Percentiles rank a stretch among this genome's conserved stretches.
Conservation (phyloP, 2,888 invertebrate genomes). For the Acanthopleura granulata region DNA sequence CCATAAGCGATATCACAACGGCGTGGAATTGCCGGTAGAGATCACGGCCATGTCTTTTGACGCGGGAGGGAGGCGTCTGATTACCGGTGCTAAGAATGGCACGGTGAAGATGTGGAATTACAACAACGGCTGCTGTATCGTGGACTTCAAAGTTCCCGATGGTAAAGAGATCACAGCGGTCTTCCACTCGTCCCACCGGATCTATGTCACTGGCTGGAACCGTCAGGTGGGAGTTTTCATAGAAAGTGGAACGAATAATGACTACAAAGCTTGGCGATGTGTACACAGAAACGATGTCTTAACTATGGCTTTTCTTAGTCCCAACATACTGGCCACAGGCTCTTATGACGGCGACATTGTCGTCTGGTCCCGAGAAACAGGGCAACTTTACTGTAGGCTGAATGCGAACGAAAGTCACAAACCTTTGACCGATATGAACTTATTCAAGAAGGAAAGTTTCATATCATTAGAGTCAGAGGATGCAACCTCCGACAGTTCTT, state of each 20-base stretch:
- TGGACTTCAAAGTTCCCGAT: constrained; percentile 77
- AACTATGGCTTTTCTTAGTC: constrained; percentile 74
- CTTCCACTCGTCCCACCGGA: constrained; percentile 73
- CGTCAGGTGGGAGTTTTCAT: constrained; percentile 37
- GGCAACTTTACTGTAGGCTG: constrained; percentile 65
- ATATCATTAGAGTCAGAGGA: not conserved
- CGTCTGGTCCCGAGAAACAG: constrained; percentile 86
- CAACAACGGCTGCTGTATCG: constrained; percentile 81
- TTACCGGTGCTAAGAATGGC: constrained; percentile 86
- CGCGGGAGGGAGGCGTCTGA: constrained; percentile 79
- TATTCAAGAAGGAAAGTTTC: not conserved
- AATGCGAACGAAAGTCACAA: constrained; percentile 42
- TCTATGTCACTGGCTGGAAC: constrained; percentile 83
- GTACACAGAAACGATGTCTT: constrained; percentile 83
- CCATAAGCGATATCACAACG: constrained; percentile 78
- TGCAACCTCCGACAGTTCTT: not conserved
- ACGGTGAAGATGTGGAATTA: constrained; percentile 88
- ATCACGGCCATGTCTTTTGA: constrained; percentile 85
- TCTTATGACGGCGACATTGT: constrained; percentile 85
- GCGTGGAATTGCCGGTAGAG: constrained; percentile 78
- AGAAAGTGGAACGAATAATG: constrained; percentile 69
- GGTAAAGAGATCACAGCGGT: constrained; percentile 75
- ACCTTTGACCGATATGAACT: constrained; percentile 11
- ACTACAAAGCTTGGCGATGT: constrained; percentile 78
- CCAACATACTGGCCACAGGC: constrained; percentile 71